Percentiles rank a stretch among this genome's conserved stretches.
phyloP scores from a whole-genome alignment of 92 coral and sea anemone species.

The Siderastrea siderea region DNA sequence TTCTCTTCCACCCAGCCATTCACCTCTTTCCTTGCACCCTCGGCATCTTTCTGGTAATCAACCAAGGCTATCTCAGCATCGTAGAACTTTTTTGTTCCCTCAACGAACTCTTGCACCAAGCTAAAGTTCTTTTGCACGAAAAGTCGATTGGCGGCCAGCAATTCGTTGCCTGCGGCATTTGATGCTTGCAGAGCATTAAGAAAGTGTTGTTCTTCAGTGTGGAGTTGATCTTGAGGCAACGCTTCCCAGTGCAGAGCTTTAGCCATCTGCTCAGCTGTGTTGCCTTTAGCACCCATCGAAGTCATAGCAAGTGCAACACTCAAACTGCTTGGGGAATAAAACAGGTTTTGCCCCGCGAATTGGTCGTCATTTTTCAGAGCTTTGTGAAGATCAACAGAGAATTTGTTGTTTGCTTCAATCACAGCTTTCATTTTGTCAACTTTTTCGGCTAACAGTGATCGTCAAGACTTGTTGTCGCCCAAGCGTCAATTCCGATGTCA shows the following conservation, averaged over 20 bases:
- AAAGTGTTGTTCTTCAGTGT: constrained; percentile 70
- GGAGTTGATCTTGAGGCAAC: constrained; percentile 55
- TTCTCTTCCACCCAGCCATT: constrained; percentile 91
- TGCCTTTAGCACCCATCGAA: constrained; percentile 86
- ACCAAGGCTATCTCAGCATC: constrained; percentile 84
- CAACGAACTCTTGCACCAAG: constrained; percentile 75
- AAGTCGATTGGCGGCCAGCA: constrained; percentile 83
- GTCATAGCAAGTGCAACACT: constrained; percentile 91
- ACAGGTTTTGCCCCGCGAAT: constrained; percentile 62
- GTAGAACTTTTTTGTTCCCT: constrained; percentile 67
- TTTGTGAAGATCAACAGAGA: constrained; percentile 74
- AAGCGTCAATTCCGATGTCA: too few species aligned
- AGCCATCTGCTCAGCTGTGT: constrained; percentile 88
- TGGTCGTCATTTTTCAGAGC: constrained; percentile 42
- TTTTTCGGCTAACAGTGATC: too few species aligned
- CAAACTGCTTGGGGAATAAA: constrained; percentile 92
- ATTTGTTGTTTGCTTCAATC: constrained; percentile 72
- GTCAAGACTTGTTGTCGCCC: too few species aligned
- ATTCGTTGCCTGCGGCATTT: constrained; percentile 61
- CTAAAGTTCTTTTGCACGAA: constrained; percentile 78
- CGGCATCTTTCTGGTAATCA: constrained; percentile 77
- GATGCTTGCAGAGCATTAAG: constrained; percentile 64
- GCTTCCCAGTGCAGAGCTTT: constrained; percentile 83
- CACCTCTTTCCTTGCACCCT: constrained; percentile 77
- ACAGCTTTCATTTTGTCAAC: constrained; percentile 38